Evolutionary conservation across 2,888 invertebrate species (phyloP).

Genomic region (Ditula angustiorana): DNA sequence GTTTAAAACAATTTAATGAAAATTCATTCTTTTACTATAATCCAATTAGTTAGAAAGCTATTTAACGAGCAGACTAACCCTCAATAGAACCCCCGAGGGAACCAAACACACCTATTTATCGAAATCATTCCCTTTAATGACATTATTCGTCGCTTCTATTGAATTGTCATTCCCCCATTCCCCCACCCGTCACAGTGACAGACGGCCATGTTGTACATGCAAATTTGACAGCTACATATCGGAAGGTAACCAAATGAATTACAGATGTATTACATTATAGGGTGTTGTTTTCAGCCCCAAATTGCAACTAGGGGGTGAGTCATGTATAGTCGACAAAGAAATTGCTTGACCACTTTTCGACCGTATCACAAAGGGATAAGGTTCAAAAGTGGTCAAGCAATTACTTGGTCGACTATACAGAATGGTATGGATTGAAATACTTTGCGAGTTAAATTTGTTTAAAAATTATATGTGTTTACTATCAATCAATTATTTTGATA

Average conservation of each 20-base stretch:
- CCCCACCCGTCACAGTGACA: not conserved
- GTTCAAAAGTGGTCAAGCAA: not conserved
- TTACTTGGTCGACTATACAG: too few relatives aligned
- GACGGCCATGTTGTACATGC: not conserved
- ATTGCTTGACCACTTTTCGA: too few relatives aligned
- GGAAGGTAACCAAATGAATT: not conserved
- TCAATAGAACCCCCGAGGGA: not conserved
- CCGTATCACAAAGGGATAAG: too few relatives aligned
- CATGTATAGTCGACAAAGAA: too few relatives aligned
- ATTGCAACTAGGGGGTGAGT: too few relatives aligned
- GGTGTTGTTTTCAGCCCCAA: not conserved
- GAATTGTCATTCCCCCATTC: not conserved
- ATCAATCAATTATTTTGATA: too few relatives aligned
- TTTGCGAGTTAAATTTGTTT: too few relatives aligned
- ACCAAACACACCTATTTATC: not conserved
- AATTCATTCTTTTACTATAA: too few relatives aligned
- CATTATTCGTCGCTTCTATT: conserved; percentile 2
- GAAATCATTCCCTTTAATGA: not conserved
- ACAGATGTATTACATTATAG: not conserved
- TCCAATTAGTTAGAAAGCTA: not conserved
- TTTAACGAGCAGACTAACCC: not conserved
- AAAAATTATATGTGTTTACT: too few relatives aligned
- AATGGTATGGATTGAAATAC: too few relatives aligned
- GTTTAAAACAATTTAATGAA: too few relatives aligned
- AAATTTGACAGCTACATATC: not conserved